A percentile compares a stretch with the other conserved stretches of the same genome.
These are phyloP conservation scores for Nerophis lumbriciformis DNA, from an alignment of 2,113 vertebrate genomes.

Conservation along the genomic window DNA sequence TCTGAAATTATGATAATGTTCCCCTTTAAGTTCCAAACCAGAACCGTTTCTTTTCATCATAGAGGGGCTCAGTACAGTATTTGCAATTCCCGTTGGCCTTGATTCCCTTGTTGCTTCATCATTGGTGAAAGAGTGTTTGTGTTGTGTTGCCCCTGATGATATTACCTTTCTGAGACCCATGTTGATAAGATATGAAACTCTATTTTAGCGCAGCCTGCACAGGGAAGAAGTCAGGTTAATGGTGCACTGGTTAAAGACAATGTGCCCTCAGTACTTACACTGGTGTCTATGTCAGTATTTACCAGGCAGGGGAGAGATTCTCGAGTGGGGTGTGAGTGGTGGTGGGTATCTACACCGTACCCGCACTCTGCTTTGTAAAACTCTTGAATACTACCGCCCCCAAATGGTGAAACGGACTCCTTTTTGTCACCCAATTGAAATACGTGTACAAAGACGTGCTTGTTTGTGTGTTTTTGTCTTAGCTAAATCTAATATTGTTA, in stretches of 20 bases:
- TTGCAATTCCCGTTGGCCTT: slow-evolving; percentile 18
- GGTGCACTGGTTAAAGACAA: slow-evolving; percentile 44
- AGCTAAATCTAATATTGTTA: slow-evolving; percentile 9
- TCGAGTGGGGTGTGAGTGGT: slow-evolving; percentile 47
- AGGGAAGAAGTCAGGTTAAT: slow-evolving; percentile 37
- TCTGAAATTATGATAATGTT: background rate
- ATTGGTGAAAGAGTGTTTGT: slow-evolving; percentile 40
- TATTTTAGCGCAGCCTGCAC: slow-evolving; percentile 39
- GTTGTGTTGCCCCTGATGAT: slow-evolving; percentile 32
- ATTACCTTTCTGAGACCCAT: slow-evolving; percentile 21
- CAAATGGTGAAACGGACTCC: slow-evolving; percentile 44
- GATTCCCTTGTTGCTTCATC: slow-evolving; percentile 16
- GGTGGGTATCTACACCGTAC: slow-evolving; percentile 31
- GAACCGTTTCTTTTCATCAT: slow-evolving; percentile 2
- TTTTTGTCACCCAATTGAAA: slow-evolving; percentile 14
- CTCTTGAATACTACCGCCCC: slow-evolving; percentile 56
- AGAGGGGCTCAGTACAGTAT: background rate
- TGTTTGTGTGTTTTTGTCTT: slow-evolving; percentile 19
- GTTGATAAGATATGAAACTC: slow-evolving; percentile 44
- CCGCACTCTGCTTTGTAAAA: slow-evolving; percentile 24
- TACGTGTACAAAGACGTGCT: slow-evolving; percentile 15
- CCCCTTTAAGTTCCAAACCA: background rate
- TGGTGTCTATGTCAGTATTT: slow-evolving; percentile 56
- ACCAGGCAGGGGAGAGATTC: slow-evolving; percentile 59
- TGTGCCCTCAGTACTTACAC: slow-evolving; percentile 56